Base-by-base conservation (phyloP, 2,113 vertebrate species). In the Oreotragus oreotragus region DNA sequence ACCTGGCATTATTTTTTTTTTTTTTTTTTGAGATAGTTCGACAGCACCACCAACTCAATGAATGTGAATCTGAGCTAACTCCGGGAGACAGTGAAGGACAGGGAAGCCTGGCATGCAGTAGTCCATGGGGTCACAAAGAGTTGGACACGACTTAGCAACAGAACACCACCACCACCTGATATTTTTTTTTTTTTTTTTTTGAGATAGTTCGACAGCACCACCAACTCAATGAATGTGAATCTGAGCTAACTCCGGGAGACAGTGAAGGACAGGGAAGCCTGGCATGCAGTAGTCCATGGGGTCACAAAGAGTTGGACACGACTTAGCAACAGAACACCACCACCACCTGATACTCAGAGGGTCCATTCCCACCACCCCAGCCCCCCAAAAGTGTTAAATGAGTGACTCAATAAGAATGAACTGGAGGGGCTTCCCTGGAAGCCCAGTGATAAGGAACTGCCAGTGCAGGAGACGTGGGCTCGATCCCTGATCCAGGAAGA, bases 231-330 rank as follows among this genome's bases (percentile, higher is more conserved):
- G n/a, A 70, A 39, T 39, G 19, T 70, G 66, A 70, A 21, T 39
- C 12, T 39, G n/a, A 39, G n/a, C n/a, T 70, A 23, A 39, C 66
- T 39, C 66, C 2, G 0, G n/a, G n/a, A 70, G 66, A 70, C 2
- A 39, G n/a, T 39, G 66, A 70, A 70, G 66, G 19, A 39, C 66
- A 39, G n/a, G n/a, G 66, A 70, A 70, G n/a, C 66, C 66, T 36
- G 66, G 66, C 66, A 23, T 23, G 19, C n/a, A 70, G 66, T 19
- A 23, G 66, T 39, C 66, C n/a, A 39, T 23, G n/a, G n/a, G 66
- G n/a, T 70, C 9, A 0, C 19, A 70, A 70, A 70, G n/a, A 70
- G 66, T 1, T 70, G 66, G 66, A 39, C n/a, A 39, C 0, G 1
- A 70, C 66, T 70, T 23, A 39, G 66, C 66, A 39, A 70, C 9